Base-by-base conservation (phyloP, 1,140 invertebrate species). In the Metopolophium dirhodum region DNA sequence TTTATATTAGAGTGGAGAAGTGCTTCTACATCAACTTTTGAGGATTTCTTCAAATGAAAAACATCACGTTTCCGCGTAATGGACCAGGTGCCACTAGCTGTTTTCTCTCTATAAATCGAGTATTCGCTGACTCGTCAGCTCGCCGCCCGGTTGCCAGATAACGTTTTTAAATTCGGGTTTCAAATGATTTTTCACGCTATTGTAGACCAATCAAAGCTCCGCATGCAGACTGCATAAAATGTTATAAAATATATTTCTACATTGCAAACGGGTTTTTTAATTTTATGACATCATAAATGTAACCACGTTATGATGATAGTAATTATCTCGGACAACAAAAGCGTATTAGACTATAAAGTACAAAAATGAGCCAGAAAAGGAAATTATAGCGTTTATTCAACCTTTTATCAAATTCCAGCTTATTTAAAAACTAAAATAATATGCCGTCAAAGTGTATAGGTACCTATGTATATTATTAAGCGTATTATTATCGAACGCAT, bases 201-300 rank as follows among this genome's bases (percentile, higher is more conserved):
- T 45, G 45, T 86, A 26, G 4, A 11, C 45, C 3, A 41, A 86
- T 26, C 9, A 26, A 85, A 47, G 41, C 23, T 8, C 23, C 3
- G 26, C 85, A 37, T 1, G 26, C 83, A 14, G 11, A 86, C 85
- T 11, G 9, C 61, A n/a, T 68, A n/a, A n/a, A n/a, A 77, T 77
- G n/a, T 18, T 47, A 86, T 26, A 89, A 54, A 89, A 89, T 37
- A 54, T 26, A 57, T 89, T 77, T 77, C 22, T 37, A 3, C 35
- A 26, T 37, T 90, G 30, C 18, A 90, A 90, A 90, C 89, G 26
- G 51, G 89, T 90, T 90, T 89, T 90, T 68, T 68, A 90, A 45
- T 90, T 90, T 68, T n/a, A 90, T 49, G 89, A 90, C 57, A 90
- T 45, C 37, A 45, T 89, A 57, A 89, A 89, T 37, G 37, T 68